Percentiles rank a stretch among this genome's conserved stretches.
Conservation (phyloP, 2,888 invertebrate species). For the Lamellibrachia columna region DNA sequence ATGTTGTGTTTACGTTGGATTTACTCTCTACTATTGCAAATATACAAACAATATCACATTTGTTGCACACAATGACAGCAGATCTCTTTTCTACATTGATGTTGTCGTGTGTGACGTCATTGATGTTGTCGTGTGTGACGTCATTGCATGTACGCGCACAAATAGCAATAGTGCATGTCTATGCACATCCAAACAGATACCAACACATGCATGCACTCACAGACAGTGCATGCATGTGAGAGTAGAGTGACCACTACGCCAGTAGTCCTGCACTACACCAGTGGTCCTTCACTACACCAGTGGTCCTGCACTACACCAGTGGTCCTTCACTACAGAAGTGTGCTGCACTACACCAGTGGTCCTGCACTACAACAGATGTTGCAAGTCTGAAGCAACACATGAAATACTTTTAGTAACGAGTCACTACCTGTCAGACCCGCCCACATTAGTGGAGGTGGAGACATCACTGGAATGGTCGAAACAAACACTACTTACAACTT, state of each 20-base stretch:
- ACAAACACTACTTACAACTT: slow-evolving; percentile 16
- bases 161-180: not conserved
- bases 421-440: not conserved
- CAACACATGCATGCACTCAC: not conserved
- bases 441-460: not conserved
- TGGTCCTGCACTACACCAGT: not conserved
- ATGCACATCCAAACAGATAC: not conserved
- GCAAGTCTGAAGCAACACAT: not conserved
- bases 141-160: not conserved
- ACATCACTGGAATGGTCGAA: not conserved
- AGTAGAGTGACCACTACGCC: not conserved
- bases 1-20: not conserved
- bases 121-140: not conserved
- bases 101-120: not conserved
- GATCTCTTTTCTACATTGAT: slow-evolving; percentile 10
- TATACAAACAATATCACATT: slow-evolving; percentile 16
- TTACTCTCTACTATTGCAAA: not conserved
- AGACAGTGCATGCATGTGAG: not conserved
- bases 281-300: not conserved
- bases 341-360: not conserved
- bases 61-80: slow-evolving; percentile 16
- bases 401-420: not conserved
- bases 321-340: not conserved
- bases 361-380: not conserved
- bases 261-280: not conserved